Conservation (phyloP, 2,888 invertebrate species). For the Nezara viridula region DNA sequence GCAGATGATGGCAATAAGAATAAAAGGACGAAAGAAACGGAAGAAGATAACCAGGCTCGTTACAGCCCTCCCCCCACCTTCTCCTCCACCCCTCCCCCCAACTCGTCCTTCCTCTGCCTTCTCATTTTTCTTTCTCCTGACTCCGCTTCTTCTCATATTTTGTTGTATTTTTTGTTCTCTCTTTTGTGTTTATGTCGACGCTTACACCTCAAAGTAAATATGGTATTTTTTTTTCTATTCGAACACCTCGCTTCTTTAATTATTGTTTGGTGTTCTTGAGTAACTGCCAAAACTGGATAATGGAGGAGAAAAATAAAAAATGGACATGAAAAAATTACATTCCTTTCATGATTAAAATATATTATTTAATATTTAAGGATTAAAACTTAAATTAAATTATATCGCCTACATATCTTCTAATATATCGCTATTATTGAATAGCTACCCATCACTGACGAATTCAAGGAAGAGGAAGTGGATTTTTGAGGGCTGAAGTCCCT, state of each 20-base stretch:
- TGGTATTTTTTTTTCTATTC: neutral
- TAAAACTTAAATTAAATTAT: no score
- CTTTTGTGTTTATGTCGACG: neutral
- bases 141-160: conserved; percentile 37
- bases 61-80: conserved; percentile 49
- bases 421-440: no score
- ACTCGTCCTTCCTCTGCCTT: conserved; percentile 45
- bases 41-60: conserved; percentile 36
- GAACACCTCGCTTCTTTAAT: neutral
- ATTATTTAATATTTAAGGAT: no score
- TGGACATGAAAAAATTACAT: no score
- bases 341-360: no score
- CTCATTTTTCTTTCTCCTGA: conserved; percentile 59
- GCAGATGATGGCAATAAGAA: conserved; percentile 41
- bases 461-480: no score
- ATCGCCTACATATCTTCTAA: no score
- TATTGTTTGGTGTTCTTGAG: neutral
- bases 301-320: no score
- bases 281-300: neutral
- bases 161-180: neutral
- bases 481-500: no score
- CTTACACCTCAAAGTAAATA: neutral
- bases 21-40: neutral
- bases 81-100: no score
- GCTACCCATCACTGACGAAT: no score